A percentile compares a stretch with the other conserved stretches of the same genome.
These are phyloP conservation scores for Ditylenchus weischeri DNA, from an alignment of 2,888 invertebrate genomes.

Conservation along the genomic window DNA sequence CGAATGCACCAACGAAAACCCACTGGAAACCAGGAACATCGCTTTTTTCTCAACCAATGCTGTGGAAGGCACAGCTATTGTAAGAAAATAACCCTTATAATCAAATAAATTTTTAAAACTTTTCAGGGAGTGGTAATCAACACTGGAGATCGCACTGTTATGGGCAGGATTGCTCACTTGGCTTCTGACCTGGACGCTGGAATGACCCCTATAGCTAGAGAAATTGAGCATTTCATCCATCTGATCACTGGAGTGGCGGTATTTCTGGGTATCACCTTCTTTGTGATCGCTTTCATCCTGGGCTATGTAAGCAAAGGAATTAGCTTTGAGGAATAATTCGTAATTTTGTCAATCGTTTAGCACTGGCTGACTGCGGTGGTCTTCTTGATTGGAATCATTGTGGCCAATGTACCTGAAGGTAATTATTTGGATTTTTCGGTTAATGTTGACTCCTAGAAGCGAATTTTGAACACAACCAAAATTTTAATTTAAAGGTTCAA, in stretches of 20 bases:
- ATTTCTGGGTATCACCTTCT: conserved; percentile 79
- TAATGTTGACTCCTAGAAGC: too few species aligned
- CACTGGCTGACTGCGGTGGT: conserved; percentile 98
- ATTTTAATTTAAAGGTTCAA: too few species aligned
- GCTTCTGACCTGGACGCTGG: conserved; percentile 76
- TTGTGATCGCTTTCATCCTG: conserved; percentile 90
- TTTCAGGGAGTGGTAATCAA: conserved; percentile 70
- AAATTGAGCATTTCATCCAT: conserved; percentile 98
- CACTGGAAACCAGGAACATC: conserved; percentile 63
- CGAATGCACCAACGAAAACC: conserved; percentile 64
- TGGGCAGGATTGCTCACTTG: conserved; percentile 72
- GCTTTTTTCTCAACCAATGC: conserved; percentile 65
- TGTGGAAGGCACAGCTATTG: conserved; percentile 60
- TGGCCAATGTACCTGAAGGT: conserved; percentile 98
- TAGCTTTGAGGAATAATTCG: conserved; percentile 67
- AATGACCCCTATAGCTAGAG: conserved; percentile 91
- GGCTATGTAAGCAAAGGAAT: conserved; percentile 70
- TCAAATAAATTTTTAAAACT: too few species aligned
- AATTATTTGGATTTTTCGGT: conserved; percentile 60
- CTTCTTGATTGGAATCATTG: conserved; percentile 97
- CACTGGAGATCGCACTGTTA: conserved; percentile 76
- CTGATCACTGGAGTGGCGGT: conserved; percentile 63
- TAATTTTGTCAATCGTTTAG: conserved; percentile 63
- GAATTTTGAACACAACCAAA: too few species aligned
- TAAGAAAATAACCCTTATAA: too few species aligned